These are phyloP conservation scores for Syndactyla subalaris DNA, from an alignment of 2,797 vertebrate species.

Conservation along the genomic window DNA sequence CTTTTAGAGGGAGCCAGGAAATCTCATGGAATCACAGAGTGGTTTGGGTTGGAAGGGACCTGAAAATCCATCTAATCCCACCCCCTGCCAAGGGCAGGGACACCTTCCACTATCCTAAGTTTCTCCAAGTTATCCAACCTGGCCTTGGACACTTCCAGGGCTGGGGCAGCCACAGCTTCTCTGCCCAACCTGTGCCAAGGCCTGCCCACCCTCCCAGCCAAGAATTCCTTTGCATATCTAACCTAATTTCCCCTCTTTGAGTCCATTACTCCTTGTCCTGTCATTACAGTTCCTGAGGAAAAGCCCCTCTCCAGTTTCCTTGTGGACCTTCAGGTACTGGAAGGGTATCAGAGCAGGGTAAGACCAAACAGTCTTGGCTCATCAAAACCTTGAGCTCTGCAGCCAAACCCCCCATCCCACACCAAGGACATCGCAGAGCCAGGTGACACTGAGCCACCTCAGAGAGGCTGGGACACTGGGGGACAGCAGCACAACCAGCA, in stretches of 20 bases:
- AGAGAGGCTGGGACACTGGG: neutral
- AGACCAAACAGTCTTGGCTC: neutral
- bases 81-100: too few relatives aligned
- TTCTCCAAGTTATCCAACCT: neutral
- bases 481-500: fast-evolving
- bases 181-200: neutral
- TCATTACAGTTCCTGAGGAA: fast-evolving
- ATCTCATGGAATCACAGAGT: neutral
- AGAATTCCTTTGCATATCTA: neutral
- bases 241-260: neutral
- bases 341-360: neutral
- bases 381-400: neutral
- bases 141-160: neutral
- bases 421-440: fast-evolving
- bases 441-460: neutral
- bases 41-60: neutral
- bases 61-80: fast-evolving
- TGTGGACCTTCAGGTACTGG: neutral
- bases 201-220: fast-evolving
- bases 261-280: neutral
- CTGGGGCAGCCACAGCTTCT: neutral
- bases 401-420: neutral
- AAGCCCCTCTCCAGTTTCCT: neutral
- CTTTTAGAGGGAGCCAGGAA: neutral
- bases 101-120: fast-evolving